A percentile compares a stretch with the other conserved stretches of the same genome.
Evolutionary conservation across 2,113 vertebrate genomes (phyloP).

Genomic region (Polypterus bichir): DNA sequence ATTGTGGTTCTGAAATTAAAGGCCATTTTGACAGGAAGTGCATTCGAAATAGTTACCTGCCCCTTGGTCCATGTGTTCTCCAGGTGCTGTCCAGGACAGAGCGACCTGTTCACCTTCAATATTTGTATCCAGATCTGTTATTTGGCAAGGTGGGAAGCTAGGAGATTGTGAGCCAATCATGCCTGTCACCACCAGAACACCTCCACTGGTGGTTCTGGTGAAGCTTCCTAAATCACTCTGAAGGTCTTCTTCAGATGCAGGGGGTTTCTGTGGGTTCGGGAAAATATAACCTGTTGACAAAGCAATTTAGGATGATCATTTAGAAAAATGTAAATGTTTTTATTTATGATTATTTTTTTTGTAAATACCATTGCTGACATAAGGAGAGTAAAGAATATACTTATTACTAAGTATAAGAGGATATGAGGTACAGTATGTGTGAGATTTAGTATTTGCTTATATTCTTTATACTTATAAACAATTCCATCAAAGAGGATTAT

Average conservation of each 20-base stretch:
- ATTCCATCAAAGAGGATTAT: too few relatives aligned
- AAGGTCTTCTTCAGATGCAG: conserved; percentile 11
- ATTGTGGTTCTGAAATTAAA: neutral
- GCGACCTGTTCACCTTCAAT: conserved; percentile 23
- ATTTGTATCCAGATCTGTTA: conserved; percentile 36
- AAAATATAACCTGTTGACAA: conserved; percentile 31
- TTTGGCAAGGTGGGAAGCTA: conserved; percentile 41
- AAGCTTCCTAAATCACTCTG: conserved; percentile 26
- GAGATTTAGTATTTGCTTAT: too few relatives aligned
- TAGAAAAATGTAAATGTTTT: too few relatives aligned
- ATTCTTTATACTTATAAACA: too few relatives aligned
- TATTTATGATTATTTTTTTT: too few relatives aligned
- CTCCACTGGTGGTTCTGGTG: conserved; percentile 29
- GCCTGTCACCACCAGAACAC: conserved; percentile 28
- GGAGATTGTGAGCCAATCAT: conserved; percentile 15
- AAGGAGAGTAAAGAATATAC: too few relatives aligned
- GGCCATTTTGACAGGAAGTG: neutral
- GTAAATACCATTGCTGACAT: too few relatives aligned
- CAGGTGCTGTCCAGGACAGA: conserved; percentile 45
- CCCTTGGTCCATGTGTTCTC: conserved; percentile 42
- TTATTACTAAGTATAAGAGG: too few relatives aligned
- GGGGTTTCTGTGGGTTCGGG: conserved; percentile 36
- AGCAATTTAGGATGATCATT: neutral
- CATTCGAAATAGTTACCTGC: conserved; percentile 26
- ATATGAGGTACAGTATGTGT: too few relatives aligned